Evolutionary conservation across 1,140 invertebrate genomes (phyloP), one percentile per base, ranked within the genome.

Genomic region (Heliconius nattereri): DNA sequence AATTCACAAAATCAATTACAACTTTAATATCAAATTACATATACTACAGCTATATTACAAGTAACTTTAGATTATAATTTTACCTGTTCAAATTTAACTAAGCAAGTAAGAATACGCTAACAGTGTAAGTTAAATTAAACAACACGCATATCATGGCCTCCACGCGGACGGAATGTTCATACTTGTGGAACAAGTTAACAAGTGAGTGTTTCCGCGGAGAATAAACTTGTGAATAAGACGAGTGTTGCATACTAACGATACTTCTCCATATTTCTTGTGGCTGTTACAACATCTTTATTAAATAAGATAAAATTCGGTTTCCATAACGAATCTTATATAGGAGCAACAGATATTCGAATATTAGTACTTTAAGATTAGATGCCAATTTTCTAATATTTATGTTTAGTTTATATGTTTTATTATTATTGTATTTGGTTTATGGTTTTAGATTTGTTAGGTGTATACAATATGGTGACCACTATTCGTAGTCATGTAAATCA

Each of bases 121-220:
- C 60, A 66, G 60, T 75, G 70, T 71, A 76, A 78, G 75, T 79
- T 78, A 49, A 82, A 79, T 73, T 54, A 83, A 78, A 83, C 73
- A 70, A 83, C 75, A 79, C 81, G 76, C 78, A 77, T 81, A 78
- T 81, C 77, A 81, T 81, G 72, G 78, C 75, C 83, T 71, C 76
- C 75, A 71, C 76, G 78, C 71, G 73, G 78, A 78, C 76, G 76
- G 78, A 78, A 78, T 75, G 83, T 76, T 84, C 83, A 78, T 73
- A 77, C 70, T 78, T 84, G 80, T 79, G 75, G 80, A 84, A 81
- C 81, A 83, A 81, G 82, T 83, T 83, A 81, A 80, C 82, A 82
- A 83, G 78, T 80, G 81, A 78, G 79, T 78, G 79, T 80, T 83
- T 82, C 82, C 83, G 52, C 37, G 76, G 82, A 74, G 73, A 40